Base-by-base conservation (phyloP, 2,113 vertebrate species). In the Oxyruncus cristatus region DNA sequence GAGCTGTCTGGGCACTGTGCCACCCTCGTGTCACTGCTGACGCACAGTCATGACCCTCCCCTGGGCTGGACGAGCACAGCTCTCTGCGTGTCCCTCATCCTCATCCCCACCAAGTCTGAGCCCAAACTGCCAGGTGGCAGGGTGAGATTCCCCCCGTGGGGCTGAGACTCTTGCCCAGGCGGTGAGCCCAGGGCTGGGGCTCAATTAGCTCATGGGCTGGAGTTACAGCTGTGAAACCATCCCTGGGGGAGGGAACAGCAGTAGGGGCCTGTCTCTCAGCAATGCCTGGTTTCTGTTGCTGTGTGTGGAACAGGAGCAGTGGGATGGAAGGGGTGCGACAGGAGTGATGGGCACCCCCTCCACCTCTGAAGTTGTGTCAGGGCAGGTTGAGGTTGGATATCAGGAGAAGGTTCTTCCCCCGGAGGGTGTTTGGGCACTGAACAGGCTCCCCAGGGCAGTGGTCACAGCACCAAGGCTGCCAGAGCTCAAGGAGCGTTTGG, bases 251-350 rank as follows among this genome's bases (percentile, higher is more conserved):
- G 58, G 15, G 8, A 3, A 16, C 0, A 6, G 27, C 6, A 18
- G 19, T 14, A 33, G n/a, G 2, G 8, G 8, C 14, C 47, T 14
- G 39, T 21, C 32, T 49, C 2, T 4, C 6, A 8, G 55, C 14
- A 0, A 1, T 14, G 27, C 23, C 49, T 1, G 2, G 10, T 5
- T 12, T 4, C 50, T 22, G 44, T 5, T 0, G 0, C 67, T 4
- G 11, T 3, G 21, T 1, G 30, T 14, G 67, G 23, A 8, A 27
- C 33, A 32, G 63, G 41, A 30, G 27, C 23, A 12, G 15, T 59
- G 56, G 23, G 56, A 35, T 59, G 46, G 58, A 23, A 17, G 37
- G 5, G 2, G 73, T 1, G 72, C 46, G 46, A 8, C 2, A 4
- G 52, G 1, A 8, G 42, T 3, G 5, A 11, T 4, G 33, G 21